Base-by-base conservation (phyloP, 2,888 invertebrate species). In the Bruchidius siliquastri region DNA sequence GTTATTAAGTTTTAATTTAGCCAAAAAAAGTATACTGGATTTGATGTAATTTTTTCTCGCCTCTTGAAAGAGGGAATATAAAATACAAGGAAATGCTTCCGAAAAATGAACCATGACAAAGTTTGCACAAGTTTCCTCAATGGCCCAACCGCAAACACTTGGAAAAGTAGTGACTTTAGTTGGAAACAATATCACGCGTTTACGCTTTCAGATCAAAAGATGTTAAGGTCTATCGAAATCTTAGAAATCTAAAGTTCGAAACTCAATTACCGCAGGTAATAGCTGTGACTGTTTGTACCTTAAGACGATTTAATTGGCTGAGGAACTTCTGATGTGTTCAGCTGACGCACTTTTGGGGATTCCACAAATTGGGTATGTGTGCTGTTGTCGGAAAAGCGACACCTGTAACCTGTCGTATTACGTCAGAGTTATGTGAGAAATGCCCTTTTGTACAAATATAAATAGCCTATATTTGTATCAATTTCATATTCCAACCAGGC, bases 351-450 rank as follows among this genome's bases (percentile, higher is more conserved):
- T 71, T 26, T 32, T 71, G 30, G 30, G 71, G 71, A 18, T 26
- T 71, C 71, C 49, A 20, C 21, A 71, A 71, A 71, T 71, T 71
- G 30, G 71, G 32, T 30, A 26, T 71, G 20, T 32, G 10, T 32
- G 21, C 22, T 49, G 49, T 49, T 49, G 49, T 18, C 18, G 18
- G 49, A 49, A 49, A 18, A 49, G 49, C 18, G 49, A 49, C 49
- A 49, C 49, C 49, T 49, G 49, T 49, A 13, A 1, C 49, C 30
- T n/a, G n/a, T 6, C 49, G 49, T 49, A 13, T 49, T 49, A 13
- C 49, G 49, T 49, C 49, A 49, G 49, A 49, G 49, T 49, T 49
- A 49, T 13, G 49, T 49, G 10, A 49, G 49, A 13, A 49, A 18
- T 49, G 18, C 49, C 49, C 49, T 18, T 49, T 49, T 49, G 49